Conservation (phyloP, 2,113 vertebrate species). For the Lamprologus sp. region DNA sequence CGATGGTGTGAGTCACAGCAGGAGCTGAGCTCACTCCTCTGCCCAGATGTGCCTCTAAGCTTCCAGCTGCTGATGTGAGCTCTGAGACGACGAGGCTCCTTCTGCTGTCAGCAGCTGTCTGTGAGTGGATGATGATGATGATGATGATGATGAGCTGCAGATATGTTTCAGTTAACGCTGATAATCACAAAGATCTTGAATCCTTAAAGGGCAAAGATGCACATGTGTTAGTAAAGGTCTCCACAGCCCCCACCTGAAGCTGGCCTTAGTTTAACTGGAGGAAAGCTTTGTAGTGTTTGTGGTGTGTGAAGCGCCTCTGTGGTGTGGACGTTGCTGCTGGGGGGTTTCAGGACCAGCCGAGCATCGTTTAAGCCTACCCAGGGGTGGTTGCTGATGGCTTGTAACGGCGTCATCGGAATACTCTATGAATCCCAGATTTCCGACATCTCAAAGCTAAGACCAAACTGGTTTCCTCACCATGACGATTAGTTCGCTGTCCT, state of each 20-base stretch:
- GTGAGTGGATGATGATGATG: not conserved
- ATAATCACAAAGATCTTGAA: not conserved
- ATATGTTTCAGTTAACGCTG: not conserved
- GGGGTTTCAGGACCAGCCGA: not conserved
- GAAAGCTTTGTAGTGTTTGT: not conserved
- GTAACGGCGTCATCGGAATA: not conserved
- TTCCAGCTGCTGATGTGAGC: not conserved
- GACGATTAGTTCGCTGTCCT: not conserved
- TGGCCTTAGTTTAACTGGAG: not conserved
- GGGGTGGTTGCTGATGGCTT: not conserved
- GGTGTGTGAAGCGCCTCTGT: not conserved
- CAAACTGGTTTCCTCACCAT: not conserved
- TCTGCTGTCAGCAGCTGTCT: not conserved
- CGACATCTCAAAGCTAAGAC: not conserved
- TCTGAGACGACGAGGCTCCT: not conserved
- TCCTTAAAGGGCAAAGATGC: fast-evolving
- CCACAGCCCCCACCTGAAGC: not conserved
- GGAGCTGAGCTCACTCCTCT: not conserved
- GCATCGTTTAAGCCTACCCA: not conserved
- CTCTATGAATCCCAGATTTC: not conserved
- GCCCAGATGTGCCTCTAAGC: not conserved
- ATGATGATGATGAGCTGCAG: not conserved
- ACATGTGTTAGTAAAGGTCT: not conserved
- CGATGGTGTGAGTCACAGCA: not conserved
- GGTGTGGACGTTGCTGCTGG: not conserved